phyloP scores from a whole-genome alignment of 2,797 vertebrate species.

The Lacerta agilis region DNA sequence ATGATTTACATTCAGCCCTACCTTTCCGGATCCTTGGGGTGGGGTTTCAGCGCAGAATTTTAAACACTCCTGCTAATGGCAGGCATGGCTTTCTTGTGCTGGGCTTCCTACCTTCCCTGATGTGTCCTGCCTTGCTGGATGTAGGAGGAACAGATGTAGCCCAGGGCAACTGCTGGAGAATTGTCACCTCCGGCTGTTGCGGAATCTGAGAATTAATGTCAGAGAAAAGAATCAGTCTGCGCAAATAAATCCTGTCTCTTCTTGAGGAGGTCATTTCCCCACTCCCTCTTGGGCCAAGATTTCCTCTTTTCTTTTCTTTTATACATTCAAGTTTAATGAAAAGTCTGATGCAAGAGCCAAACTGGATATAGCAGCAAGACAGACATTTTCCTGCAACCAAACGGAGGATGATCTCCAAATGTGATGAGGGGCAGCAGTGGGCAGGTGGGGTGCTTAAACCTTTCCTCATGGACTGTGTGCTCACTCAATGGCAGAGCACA shows the following conservation, averaged over 20 bases:
- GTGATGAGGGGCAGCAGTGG: not conserved
- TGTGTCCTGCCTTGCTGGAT: not conserved
- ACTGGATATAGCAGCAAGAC: not conserved
- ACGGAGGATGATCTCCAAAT: not conserved
- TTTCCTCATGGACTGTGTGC: not conserved
- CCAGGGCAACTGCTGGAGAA: slow-evolving; percentile 34
- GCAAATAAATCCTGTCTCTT: not conserved
- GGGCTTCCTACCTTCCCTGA: slow-evolving; percentile 26
- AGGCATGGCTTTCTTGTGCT: not conserved
- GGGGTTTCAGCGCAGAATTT: not conserved
- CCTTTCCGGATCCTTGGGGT: not conserved
- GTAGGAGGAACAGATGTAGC: not conserved
- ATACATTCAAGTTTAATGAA: not conserved
- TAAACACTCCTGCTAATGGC: not conserved
- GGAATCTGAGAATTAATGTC: slow-evolving; percentile 1
- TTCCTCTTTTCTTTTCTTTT: not conserved
- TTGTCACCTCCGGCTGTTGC: slow-evolving; percentile 24
- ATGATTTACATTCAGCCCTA: not conserved
- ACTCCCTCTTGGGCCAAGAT: not conserved
- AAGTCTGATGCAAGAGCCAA: not conserved
- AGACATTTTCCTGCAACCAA: not conserved
- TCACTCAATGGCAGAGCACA: too few relatives aligned
- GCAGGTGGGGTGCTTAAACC: not conserved
- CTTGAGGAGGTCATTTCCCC: not conserved
- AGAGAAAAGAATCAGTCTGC: not conserved